A percentile compares a stretch with the other conserved stretches of the same genome.
phyloP scores from a whole-genome alignment of 2,888 invertebrate genomes.

The Nomada flava region DNA sequence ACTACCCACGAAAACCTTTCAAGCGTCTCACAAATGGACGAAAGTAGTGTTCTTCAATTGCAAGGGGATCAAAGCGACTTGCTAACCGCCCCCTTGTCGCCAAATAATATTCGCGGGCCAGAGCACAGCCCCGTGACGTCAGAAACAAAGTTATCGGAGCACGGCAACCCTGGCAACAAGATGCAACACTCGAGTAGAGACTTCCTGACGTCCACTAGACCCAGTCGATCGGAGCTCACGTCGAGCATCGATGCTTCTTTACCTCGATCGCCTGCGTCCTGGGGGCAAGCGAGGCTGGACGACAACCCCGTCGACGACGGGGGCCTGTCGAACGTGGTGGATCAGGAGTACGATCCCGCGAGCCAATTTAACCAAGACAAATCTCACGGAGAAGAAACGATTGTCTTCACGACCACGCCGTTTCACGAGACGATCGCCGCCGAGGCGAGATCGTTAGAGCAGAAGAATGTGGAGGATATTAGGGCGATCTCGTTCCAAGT shows the following conservation, averaged over 20 bases:
- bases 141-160: not conserved
- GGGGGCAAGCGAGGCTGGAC: constrained; percentile 30
- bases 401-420: constrained; percentile 8
- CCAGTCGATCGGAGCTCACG: constrained; percentile 27
- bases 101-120: constrained; percentile 13
- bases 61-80: constrained; percentile 53
- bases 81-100: not conserved
- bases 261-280: constrained; percentile 12
- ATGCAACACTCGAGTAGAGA: not conserved
- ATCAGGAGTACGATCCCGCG: not conserved
- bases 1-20: not conserved
- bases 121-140: not conserved
- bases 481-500: constrained; percentile 72
- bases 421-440: constrained; percentile 19
- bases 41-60: constrained; percentile 1
- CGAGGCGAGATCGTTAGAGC: constrained; percentile 37
- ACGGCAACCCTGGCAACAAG: constrained; percentile 2
- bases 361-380: not conserved
- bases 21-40: not conserved
- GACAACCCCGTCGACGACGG: constrained; percentile 43
- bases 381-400: not conserved
- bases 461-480: constrained; percentile 61
- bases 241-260: constrained; percentile 15
- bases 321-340: constrained; percentile 15
- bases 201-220: constrained; percentile 16